Evolutionary conservation across 2,888 invertebrate species (phyloP), one percentile per base, ranked within the genome.

Genomic region (Drosophila robusta): DNA sequence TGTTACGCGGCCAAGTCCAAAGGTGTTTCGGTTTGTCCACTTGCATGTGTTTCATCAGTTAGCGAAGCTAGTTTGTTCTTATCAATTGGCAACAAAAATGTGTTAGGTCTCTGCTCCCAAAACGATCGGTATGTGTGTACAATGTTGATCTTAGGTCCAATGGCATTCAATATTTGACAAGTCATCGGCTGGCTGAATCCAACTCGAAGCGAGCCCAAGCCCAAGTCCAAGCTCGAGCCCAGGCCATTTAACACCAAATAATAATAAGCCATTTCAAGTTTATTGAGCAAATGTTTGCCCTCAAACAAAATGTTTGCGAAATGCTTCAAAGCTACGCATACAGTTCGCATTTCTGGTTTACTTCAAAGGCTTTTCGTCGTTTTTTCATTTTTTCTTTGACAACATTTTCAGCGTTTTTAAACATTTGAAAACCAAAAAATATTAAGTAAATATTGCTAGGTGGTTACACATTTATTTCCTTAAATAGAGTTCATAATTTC

Each of bases 221-320:
- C 51, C 55, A 52, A 61, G 67, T 52, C 36, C 22, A 61, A 61
- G 61, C 26, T 12, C 3, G 29, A 32, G 50, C 38, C 50, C 18
- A 63, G 50, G 63, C 64, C 50, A 64, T 76, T 82, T 70, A 67
- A 82, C 86, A 79, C 61, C 75, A 70, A 64, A 84, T 84, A 87
- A 84, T 87, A 80, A 84, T 75, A 67, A 87, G 64, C 58, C 78
- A 84, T 71, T 67, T 67, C 51, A 66, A 72, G 71, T 78, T 84
- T 68, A 68, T 78, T 57, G 71, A 66, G 71, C 68, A 61, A 73
- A 79, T 86, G 83, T 82, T 86, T 83, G 80, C 73, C 69, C 67
- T 70, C 70, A 70, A 86, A 85, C 73, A 73, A 72, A 72, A 72
- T 74, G 65, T 75, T 74, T 80, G 80, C 78, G 71, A 79, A 85